These are phyloP conservation scores for Candoia aspera DNA, from an alignment of 2,113 vertebrate genomes.

Conservation along the genomic window DNA sequence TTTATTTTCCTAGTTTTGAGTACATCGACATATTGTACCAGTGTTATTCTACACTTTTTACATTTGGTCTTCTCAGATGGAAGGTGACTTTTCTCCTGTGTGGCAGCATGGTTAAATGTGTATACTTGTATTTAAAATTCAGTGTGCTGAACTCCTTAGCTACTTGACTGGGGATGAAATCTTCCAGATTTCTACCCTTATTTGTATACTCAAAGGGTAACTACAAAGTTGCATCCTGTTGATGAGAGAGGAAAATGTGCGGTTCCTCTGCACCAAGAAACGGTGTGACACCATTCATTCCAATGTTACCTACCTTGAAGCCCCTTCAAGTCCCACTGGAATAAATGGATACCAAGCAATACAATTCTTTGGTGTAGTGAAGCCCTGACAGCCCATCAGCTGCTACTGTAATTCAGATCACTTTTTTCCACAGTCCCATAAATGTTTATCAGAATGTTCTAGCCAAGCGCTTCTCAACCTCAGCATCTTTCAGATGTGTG, in stretches of 20 bases:
- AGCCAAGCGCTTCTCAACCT: neutral
- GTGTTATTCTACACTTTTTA: slow-evolving; percentile 36
- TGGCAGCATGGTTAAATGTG: neutral
- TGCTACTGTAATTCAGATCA: slow-evolving; percentile 70
- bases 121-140: slow-evolving; percentile 4
- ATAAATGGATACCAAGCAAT: neutral
- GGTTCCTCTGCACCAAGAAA: neutral
- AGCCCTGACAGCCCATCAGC: slow-evolving; percentile 59
- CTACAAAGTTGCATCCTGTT: slow-evolving; percentile 40
- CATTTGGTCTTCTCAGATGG: neutral
- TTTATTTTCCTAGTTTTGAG: neutral
- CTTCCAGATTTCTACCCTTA: slow-evolving; percentile 30
- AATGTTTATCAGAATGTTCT: neutral
- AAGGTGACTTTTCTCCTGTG: neutral
- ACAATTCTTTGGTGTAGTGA: neutral
- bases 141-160: slow-evolving; percentile 44
- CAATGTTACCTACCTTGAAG: neutral
- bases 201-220: slow-evolving; percentile 49
- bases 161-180: slow-evolving; percentile 27
- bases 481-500: neutral
- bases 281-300: neutral
- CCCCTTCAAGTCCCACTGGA: neutral
- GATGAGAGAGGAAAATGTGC: neutral
- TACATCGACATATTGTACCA: neutral
- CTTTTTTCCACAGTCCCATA: slow-evolving; percentile 9